phyloP scores from a whole-genome alignment of 92 coral and sea anemone genomes.

The Blastomussa wellsi region DNA sequence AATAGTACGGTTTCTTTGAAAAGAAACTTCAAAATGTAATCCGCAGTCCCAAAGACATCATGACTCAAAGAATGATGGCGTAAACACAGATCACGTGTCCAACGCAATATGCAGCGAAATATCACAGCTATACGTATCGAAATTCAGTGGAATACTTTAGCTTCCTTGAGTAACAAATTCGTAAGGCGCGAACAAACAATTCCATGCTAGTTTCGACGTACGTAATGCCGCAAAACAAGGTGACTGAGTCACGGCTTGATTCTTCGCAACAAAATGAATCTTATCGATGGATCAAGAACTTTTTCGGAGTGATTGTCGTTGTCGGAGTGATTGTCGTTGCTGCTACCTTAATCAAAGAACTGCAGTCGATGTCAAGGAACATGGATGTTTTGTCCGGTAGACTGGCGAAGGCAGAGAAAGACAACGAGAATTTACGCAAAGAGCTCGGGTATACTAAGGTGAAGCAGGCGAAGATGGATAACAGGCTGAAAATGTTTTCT shows the following conservation, averaged over 20 bases:
- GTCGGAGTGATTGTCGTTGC: not conserved
- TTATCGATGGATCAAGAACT: not conserved
- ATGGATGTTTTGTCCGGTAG: constrained; percentile 16
- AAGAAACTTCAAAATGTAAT: constrained; percentile 10
- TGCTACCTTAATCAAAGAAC: not conserved
- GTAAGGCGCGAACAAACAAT: not conserved
- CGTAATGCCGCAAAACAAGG: not conserved
- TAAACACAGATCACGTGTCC: constrained; percentile 38
- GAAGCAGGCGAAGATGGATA: constrained; percentile 13
- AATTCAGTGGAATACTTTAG: constrained; percentile 15
- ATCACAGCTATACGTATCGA: not conserved
- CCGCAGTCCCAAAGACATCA: constrained; percentile 36
- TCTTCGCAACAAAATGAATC: not conserved
- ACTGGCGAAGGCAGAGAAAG: constrained; percentile 7
- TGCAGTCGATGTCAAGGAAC: not conserved
- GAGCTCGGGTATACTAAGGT: constrained; percentile 10
- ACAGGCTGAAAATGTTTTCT: not conserved
- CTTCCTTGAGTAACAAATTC: constrained; percentile 36
- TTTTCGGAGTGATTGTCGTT: not conserved
- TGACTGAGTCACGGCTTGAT: not conserved
- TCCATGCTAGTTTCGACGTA: not conserved
- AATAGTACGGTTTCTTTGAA: constrained; percentile 24
- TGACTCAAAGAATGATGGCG: constrained; percentile 20
- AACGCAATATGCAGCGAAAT: not conserved
- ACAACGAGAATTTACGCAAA: constrained; percentile 24